Evolutionary conservation across 2,888 invertebrate genomes (phyloP).

Genomic region (Drosophila borealis): DNA sequence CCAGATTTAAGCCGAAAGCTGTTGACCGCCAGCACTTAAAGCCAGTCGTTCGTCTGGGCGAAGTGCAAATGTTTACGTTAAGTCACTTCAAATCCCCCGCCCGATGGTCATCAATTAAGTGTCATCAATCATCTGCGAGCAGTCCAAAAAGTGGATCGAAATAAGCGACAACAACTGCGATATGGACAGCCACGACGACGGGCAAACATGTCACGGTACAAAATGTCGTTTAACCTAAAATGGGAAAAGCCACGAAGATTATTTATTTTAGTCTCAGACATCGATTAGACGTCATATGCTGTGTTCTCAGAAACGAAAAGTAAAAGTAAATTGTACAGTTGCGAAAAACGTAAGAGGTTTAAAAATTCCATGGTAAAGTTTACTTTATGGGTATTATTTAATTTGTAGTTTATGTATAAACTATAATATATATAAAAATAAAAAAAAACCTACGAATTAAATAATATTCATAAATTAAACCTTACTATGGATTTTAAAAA

Average conservation of each 20-base stretch:
- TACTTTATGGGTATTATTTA: too few relatives aligned
- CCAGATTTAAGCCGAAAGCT: conserved; percentile 35
- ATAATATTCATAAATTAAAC: too few relatives aligned
- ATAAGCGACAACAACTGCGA: conserved; percentile 56
- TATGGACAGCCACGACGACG: conserved; percentile 24
- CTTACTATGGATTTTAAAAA: too few relatives aligned
- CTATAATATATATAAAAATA: too few relatives aligned
- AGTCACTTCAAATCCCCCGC: conserved; percentile 18
- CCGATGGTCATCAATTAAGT: conserved; percentile 79
- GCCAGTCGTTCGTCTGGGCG: conserved; percentile 44
- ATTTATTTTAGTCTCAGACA: conserved; percentile 65
- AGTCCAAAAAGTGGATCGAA: conserved; percentile 54
- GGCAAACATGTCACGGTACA: conserved; percentile 82
- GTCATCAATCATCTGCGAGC: conserved; percentile 81
- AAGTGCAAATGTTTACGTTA: conserved; percentile 57
- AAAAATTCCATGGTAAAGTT: too few relatives aligned
- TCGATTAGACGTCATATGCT: conserved; percentile 27
- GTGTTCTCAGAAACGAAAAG: conserved; percentile 19
- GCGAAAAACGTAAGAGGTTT: too few relatives aligned
- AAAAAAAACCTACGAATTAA: too few relatives aligned
- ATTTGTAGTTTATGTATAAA: too few relatives aligned
- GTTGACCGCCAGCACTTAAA: conserved; percentile 57
- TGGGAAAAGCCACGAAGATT: conserved; percentile 63
- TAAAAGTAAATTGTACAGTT: too few relatives aligned
- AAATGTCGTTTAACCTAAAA: conserved; percentile 79